Base-by-base conservation (phyloP, 1,140 invertebrate genomes). In the Protaetia brevitarsis region DNA sequence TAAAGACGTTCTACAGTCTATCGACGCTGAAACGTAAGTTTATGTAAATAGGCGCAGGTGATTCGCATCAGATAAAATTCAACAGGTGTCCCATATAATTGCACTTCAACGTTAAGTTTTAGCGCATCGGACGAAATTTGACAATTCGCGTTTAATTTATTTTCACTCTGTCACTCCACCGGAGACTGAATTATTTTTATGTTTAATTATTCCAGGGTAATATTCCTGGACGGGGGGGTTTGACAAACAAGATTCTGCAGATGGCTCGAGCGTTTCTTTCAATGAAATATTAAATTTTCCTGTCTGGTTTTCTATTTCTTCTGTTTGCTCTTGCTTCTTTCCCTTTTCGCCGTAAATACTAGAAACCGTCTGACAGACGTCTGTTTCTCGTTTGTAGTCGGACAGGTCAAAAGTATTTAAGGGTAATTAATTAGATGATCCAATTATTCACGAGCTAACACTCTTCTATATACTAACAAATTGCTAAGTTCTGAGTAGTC, bases 21-120 rank as follows among this genome's bases (percentile, higher is more conserved):
- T 23, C 16, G 26, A 10, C 41, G n/a, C 13, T 23, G 16, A 27
- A 59, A n/a, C 57, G 57, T 31, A 29, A 59, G 27, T 59, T 59
- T 59, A 59, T 59, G 57, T 31, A 59, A 59, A 59, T 59, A 59
- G 57, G 57, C 29, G 57, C 57, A 59, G 57, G 57, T 59, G 57
- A 59, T 59, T 19, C 57, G 57, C 26, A 59, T 59, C 57, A 59
- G 57, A 59, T 59, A 59, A 59, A 59, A 31, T 59, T 59, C 57
- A 59, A 59, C 57, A 59, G 57, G 57, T 59, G 57, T 28, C 29
- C 29, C 8, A 29, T 29, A 59, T 59, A 59, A 59, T 59, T 59
- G 29, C 57, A 23, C 26, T 29, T 59, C 41, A 27, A 59, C 26
- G 57, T 28, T 59, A 59, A 59, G 13, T 59, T 59, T 59, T n/a